A percentile compares a stretch with the other conserved stretches of the same genome.
These are phyloP conservation scores for Epinephelus cyanopodus DNA, from an alignment of 2,113 vertebrate species.

Conservation along the genomic window DNA sequence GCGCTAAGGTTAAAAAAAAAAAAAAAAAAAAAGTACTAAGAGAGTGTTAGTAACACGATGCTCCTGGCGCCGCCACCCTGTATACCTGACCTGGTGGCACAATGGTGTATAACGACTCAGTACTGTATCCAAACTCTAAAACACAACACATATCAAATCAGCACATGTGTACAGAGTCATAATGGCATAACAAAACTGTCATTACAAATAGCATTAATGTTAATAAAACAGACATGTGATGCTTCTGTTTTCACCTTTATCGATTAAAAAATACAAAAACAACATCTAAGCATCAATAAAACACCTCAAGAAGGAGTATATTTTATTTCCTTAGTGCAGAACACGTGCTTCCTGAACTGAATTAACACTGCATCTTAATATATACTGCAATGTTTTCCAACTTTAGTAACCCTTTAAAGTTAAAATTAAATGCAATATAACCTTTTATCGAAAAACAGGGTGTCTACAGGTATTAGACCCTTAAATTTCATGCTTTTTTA, in stretches of 20 bases:
- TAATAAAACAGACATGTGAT: neutral
- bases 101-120: slow-evolving; percentile 74
- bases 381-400: neutral
- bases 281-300: neutral
- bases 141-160: slow-evolving; percentile 67
- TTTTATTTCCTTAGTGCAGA: neutral
- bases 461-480: too few species aligned
- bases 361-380: neutral
- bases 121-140: slow-evolving; percentile 78
- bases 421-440: neutral
- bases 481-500: too few species aligned
- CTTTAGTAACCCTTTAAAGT: neutral
- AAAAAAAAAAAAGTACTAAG: neutral
- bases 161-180: slow-evolving; percentile 8
- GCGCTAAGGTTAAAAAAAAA: neutral
- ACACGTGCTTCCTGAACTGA: neutral
- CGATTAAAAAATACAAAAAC: neutral
- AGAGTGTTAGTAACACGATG: slow-evolving; percentile 70
- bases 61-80: slow-evolving; percentile 43
- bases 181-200: neutral
- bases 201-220: neutral
- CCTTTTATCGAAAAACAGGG: too few species aligned
- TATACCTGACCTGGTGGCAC: slow-evolving; percentile 77
- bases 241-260: neutral
- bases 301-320: too few species aligned